Percentiles rank a stretch among this genome's conserved stretches.
Conservation (phyloP, 2,113 vertebrate genomes). For the Nothoprocta perdicaria region DNA sequence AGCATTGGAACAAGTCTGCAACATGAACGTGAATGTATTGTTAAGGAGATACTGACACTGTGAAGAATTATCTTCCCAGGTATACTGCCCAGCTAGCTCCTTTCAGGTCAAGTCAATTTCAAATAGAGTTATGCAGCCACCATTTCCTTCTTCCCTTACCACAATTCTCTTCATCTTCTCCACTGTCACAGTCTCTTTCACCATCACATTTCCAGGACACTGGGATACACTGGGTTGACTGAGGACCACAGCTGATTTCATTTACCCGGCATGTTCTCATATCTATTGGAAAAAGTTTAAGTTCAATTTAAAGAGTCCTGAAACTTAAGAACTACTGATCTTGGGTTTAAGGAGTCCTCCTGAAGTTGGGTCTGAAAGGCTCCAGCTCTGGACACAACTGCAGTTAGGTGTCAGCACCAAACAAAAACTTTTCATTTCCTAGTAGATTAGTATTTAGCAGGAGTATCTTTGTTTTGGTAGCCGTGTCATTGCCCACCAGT, state of each 20-base stretch:
- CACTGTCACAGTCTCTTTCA: slow-evolving; percentile 93
- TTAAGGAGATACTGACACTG: neutral
- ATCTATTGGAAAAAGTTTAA: slow-evolving; percentile 78
- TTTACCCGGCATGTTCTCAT: slow-evolving; percentile 90
- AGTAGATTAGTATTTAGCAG: neutral
- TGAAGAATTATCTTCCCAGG: neutral
- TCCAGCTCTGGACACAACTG: neutral
- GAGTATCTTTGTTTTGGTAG: neutral
- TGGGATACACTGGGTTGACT: slow-evolving; percentile 92
- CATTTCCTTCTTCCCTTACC: slow-evolving; percentile 79
- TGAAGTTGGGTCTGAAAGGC: neutral
- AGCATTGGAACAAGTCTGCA: neutral
- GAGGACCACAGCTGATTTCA: slow-evolving; percentile 92
- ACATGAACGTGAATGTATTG: neutral
- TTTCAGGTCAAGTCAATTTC: slow-evolving; percentile 4
- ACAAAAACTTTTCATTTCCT: neutral
- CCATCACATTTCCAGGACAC: slow-evolving; percentile 96
- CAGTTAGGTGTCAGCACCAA: neutral
- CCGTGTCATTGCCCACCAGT: neutral
- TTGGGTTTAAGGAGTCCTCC: neutral
- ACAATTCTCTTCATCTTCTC: slow-evolving; percentile 93
- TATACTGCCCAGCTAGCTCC: slow-evolving; percentile 1
- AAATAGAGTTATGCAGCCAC: neutral
- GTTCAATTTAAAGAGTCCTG: slow-evolving; percentile 2
- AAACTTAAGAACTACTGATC: neutral